Base-by-base conservation (phyloP, 1,140 invertebrate genomes). In the Meloidogyne hapla region DNA sequence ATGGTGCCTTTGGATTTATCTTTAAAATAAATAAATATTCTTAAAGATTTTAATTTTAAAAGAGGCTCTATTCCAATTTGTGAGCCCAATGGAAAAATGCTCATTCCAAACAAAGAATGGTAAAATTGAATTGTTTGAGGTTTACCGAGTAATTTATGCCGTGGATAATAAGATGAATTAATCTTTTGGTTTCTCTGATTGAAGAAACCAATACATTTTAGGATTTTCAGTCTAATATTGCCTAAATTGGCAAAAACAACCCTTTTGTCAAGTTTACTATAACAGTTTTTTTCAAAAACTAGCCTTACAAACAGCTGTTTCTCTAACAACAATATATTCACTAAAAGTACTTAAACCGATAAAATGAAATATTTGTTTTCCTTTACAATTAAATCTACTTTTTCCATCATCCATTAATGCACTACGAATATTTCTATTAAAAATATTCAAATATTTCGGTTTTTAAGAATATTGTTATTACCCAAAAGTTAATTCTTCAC, bases 281-380 rank as follows among this genome's bases (percentile, higher is more conserved):
- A n/a, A n/a, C n/a, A n/a, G n/a, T 42, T 12, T 12, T 71, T 38
- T 18, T 3, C 8, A 13, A 62, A n/a, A 21, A 13, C 23, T 13
- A n/a, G 87, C 92, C 91, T 96, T 96, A 71, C 91, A 91, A 64
- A 96, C 87, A 26, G 94, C 95, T 87, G 98, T 94, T 89, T 96
- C 95, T 81, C 94, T 91, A 77, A 98, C 94, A 13, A 99, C 96
- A 9, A 95, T 98, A 87, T 98, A 99, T 89, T 99, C 93, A 80
- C 93, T 92, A 87, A 99, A 99, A 0, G 95, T 96, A 3, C 94
- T 97, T 80, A 93, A 95, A n/a, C 96, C 96, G 96, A 99, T 99
- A 83, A 96, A 99, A 88, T 99, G 96, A 85, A 90, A 95, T 0
- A 99, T 76, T 38, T 90, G 89, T 89, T 95, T 89, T 12, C 94